These are phyloP conservation scores for Brachyrhaphis roseni DNA, from an alignment of 2,797 vertebrate species.

Conservation along the genomic window DNA sequence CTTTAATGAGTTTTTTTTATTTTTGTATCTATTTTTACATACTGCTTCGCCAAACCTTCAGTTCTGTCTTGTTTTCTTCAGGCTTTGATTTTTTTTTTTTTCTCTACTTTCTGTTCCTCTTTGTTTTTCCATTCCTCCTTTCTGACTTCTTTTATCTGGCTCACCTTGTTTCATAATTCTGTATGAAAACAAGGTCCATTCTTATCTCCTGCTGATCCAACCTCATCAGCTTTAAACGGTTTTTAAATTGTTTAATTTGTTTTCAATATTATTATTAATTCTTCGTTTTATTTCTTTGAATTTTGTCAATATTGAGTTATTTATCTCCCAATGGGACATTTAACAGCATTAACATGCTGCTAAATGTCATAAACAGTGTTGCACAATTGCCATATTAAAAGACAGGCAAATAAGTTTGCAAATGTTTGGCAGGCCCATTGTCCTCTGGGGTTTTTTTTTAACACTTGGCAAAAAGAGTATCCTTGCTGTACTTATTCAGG, in stretches of 20 bases:
- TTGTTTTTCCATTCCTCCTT: not conserved
- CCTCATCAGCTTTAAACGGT: not conserved
- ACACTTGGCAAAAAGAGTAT: not conserved
- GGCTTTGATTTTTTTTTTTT: slow-evolving; percentile 8
- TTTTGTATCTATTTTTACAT: slow-evolving; percentile 22
- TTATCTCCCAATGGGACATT: no score
- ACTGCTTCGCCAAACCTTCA: not conserved
- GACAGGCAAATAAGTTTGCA: not conserved
- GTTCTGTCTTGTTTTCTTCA: not conserved
- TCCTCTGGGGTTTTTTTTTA: not conserved
- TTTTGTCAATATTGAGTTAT: not conserved
- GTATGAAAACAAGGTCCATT: not conserved
- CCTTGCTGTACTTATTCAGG: not conserved
- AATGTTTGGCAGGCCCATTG: not conserved
- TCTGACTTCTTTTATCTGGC: slow-evolving; percentile 10
- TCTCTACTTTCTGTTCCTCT: not conserved
- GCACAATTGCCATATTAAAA: not conserved
- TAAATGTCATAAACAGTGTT: not conserved
- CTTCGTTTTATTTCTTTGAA: not conserved
- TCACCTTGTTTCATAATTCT: not conserved
- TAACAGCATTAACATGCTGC: no score
- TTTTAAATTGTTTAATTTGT: not conserved
- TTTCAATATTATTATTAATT: not conserved
- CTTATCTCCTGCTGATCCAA: not conserved
- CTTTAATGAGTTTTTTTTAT: slow-evolving; percentile 8